Base-by-base conservation (phyloP, 1,140 invertebrate species). In the Cylas formicarius region DNA sequence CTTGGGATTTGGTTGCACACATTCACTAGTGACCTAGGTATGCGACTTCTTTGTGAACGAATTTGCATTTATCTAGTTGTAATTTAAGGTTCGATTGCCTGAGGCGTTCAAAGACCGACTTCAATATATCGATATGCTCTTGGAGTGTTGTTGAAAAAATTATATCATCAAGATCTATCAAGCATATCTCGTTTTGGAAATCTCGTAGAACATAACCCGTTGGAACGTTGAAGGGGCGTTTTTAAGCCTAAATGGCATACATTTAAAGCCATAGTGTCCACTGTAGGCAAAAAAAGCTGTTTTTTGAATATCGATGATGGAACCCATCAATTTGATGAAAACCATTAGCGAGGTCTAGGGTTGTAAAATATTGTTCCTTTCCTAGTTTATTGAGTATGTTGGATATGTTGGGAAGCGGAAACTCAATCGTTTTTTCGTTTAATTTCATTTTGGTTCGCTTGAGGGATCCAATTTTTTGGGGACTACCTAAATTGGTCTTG, bases 221-320 rank as follows among this genome's bases (percentile, higher is more conserved):
- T 67, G 56, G 45, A 67, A 66, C 0, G 55, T 62, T 4, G 52
- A 43, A 2, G 65, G 60, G 2, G 57, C 58, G 45, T 63, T 67
- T 18, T 55, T 48, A 19, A 67, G 40, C 2, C 67, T 70, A 56
- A 71, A 69, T 10, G 67, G 67, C 51, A 67, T 58, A 16, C 55
- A 26, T 19, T 36, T 44, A 55, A 56, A 68, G 36, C 63, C 47
- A 42, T 54, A 67, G n/a, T 44, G 32, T n/a, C 47, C 41, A 23
- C 24, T 29, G 16, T 44, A 24, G 2, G 34, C 39, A 8, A 2
- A 31, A 23, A 36, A 44, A 9, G 41, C 47, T 17, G 47, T 46
- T 28, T 44, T 39, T n/a, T n/a, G 2, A 8, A 6, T 14, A 39
- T 42, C 2, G 32, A 26, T 4, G 35, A 13, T 39, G n/a, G n/a